Evolutionary conservation across 2,888 invertebrate species (phyloP).

Genomic region (Lymantria dispar): DNA sequence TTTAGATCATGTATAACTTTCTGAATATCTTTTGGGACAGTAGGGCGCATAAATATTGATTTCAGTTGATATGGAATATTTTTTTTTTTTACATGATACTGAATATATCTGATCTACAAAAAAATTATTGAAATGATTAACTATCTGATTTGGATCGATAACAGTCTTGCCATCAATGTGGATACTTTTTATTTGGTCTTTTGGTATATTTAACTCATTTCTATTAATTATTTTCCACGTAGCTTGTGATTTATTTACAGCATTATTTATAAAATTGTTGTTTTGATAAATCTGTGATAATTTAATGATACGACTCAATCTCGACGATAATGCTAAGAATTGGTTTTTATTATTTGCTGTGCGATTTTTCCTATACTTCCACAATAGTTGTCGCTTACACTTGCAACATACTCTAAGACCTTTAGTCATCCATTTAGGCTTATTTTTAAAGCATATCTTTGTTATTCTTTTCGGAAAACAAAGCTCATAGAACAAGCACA

Average conservation of each 20-base stretch:
- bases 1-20: slow-evolving; percentile 8
- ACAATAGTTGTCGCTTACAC: too few species aligned
- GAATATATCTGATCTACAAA: neutral
- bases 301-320: neutral
- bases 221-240: neutral
- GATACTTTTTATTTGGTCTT: neutral
- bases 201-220: neutral
- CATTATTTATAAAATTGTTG: neutral
- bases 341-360: neutral
- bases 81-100: neutral
- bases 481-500: neutral
- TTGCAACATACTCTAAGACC: neutral
- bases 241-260: neutral
- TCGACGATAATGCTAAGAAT: neutral
- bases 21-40: slow-evolving; percentile 4
- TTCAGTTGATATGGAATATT: neutral
- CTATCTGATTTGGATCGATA: neutral
- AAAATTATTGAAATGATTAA: neutral
- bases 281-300: neutral
- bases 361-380: neutral
- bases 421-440: neutral
- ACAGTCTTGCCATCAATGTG: neutral
- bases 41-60: slow-evolving; percentile 9
- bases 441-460: neutral
- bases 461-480: neutral